Evolutionary conservation across 2,888 invertebrate species (phyloP), one percentile per base, ranked within the genome.

Genomic region (Allacma fusca): DNA sequence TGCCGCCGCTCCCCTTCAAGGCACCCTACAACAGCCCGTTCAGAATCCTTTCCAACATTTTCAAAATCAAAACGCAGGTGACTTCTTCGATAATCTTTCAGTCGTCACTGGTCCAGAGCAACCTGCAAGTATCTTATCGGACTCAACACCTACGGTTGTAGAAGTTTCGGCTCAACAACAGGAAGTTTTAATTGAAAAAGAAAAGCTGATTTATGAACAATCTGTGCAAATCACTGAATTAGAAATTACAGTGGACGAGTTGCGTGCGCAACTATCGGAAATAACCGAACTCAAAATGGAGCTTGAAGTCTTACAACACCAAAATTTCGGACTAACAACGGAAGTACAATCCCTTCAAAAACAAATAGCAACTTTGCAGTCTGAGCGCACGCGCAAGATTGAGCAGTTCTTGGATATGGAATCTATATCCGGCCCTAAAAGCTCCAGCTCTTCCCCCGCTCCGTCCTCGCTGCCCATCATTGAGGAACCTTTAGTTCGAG

Each of bases 191-290:
- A 23, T 71, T 12, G 34, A 40, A 26, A 77, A 75, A 29, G 79
- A 79, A 29, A 24, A 65, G 34, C 70, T 68, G 40, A 77, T 81
- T 23, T 79, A 76, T 57, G 80, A 80, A 21, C 59, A 73, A 21
- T 78, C 78, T 67, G 80, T 79, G 16, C 80, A 80, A 34, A 28
- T 78, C 21, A 75, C 78, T 0, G 75, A 78, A 29, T 65, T 81
- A 12, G 65, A 78, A 62, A 81, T 78, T 23, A 76, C 57, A 24
- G 24, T 81, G n/a, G 78, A 80, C 21, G 78, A 81, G n/a, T 68
- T 78, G 13, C 72, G 76, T 43, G 21, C 29, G 29, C 81, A 79
- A 50, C 21, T 80, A 16, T 26, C 44, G n/a, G 77, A 80, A 29
- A 16, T 77, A 34, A 24, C 59, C 19, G 77, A 80, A 28, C 34